Evolutionary conservation across 2,113 vertebrate species (phyloP).

Genomic region (Pholis gunnellus): DNA sequence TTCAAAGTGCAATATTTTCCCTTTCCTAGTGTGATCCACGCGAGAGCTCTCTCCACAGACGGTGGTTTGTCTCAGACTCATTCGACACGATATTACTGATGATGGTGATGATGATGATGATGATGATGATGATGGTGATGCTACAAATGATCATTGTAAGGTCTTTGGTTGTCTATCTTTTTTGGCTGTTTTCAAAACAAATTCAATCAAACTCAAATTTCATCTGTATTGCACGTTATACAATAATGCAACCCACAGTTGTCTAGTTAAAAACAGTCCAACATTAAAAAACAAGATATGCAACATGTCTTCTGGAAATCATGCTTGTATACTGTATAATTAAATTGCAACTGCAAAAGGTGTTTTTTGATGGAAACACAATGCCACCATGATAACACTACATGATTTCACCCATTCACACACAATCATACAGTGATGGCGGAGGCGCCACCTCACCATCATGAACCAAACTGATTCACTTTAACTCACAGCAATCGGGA

Average conservation of each 20-base stretch:
- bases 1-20: conserved; percentile 72
- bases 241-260: not conserved
- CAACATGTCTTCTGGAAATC: not conserved
- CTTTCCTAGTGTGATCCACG: conserved; percentile 68
- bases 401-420: too few relatives aligned
- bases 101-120: conserved; percentile 27
- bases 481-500: too few relatives aligned
- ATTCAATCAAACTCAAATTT: not conserved
- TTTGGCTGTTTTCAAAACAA: not conserved
- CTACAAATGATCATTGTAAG: conserved; percentile 12
- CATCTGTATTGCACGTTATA: not conserved
- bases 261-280: not conserved
- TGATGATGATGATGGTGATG: not conserved
- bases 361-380: too few relatives aligned
- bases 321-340: too few relatives aligned
- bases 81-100: conserved; percentile 51
- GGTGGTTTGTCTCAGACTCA: conserved; percentile 50
- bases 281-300: not conserved
- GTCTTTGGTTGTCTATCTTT: conserved; percentile 1
- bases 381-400: too few relatives aligned
- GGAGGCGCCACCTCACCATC: too few relatives aligned
- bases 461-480: too few relatives aligned
- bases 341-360: too few relatives aligned
- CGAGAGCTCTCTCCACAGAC: conserved; percentile 63
- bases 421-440: too few relatives aligned